These are phyloP conservation scores for Cyclophora albipunctata DNA, from an alignment of 2,888 invertebrate species.

Conservation along the genomic window DNA sequence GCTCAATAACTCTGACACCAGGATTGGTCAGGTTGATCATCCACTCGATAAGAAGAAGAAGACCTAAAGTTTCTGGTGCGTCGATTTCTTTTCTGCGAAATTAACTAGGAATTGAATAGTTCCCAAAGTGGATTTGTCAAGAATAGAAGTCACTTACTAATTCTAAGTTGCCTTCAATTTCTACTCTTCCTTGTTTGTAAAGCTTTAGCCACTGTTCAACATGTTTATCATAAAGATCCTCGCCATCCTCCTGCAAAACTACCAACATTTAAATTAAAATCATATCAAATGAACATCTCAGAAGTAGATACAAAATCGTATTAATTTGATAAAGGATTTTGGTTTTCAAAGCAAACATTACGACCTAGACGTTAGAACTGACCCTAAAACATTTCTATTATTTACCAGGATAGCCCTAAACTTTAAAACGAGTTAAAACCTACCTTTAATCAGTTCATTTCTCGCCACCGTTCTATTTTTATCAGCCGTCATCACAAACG, in stretches of 20 bases:
- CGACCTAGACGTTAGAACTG: too few relatives aligned
- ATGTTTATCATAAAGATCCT: conserved; percentile 62
- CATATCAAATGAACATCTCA: background rate
- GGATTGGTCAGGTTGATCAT: too few relatives aligned
- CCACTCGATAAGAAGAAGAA: too few relatives aligned
- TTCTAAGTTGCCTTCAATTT: conserved; percentile 65
- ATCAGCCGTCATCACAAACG: conserved; percentile 73
- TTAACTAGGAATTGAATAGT: background rate
- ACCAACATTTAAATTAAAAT: background rate
- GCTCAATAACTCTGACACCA: too few relatives aligned
- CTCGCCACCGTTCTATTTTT: conserved; percentile 62
- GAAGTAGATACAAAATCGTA: background rate
- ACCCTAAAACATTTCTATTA: too few relatives aligned
- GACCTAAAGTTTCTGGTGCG: too few relatives aligned
- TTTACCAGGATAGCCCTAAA: too few relatives aligned
- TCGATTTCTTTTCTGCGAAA: too few relatives aligned
- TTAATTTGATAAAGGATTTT: too few relatives aligned
- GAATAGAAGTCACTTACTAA: conserved; percentile 40
- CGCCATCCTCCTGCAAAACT: conserved; percentile 68
- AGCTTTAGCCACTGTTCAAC: conserved; percentile 62
- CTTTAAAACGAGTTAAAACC: conserved; percentile 6
- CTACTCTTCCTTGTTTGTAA: conserved; percentile 64
- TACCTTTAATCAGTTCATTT: conserved; percentile 56
- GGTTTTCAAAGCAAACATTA: background rate
- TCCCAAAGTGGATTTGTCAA: background rate